Conservation (phyloP, 2,113 vertebrate species). For the Catharus minimus region DNA sequence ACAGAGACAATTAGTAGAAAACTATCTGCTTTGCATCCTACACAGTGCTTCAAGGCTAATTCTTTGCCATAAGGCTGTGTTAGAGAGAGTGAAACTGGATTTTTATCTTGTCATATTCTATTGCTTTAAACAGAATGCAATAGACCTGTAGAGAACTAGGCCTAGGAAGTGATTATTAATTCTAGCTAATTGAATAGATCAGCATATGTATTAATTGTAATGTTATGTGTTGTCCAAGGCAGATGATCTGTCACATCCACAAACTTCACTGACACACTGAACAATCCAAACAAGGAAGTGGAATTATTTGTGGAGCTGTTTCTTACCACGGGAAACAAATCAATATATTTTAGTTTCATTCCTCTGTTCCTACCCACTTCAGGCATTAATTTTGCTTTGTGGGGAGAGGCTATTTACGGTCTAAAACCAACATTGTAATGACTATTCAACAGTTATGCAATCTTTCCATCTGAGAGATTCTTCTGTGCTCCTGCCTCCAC, state of each 20-base stretch:
- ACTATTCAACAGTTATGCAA: not conserved
- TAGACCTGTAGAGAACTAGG: not conserved
- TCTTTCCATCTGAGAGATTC: not conserved
- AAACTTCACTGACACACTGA: not conserved
- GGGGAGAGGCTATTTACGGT: not conserved
- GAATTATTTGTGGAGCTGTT: not conserved
- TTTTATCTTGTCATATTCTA: not conserved
- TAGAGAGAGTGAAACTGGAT: not conserved
- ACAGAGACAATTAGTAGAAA: not conserved
- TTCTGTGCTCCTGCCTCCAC: not conserved
- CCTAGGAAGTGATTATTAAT: not conserved
- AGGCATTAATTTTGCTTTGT: not conserved
- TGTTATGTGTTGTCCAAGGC: not conserved
- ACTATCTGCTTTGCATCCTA: not conserved
- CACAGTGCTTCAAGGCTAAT: not conserved
- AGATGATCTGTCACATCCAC: not conserved
- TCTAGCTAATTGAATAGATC: not conserved
- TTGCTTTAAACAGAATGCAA: not conserved
- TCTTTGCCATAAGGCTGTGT: not conserved
- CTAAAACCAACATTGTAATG: not conserved
- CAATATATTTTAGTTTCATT: not conserved
- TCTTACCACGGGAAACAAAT: not conserved
- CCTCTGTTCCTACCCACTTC: not conserved
- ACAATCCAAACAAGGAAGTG: not conserved
- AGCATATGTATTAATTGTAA: not conserved